phyloP scores from a whole-genome alignment of 1,140 invertebrate species.

The Odontomachus brunneus region DNA sequence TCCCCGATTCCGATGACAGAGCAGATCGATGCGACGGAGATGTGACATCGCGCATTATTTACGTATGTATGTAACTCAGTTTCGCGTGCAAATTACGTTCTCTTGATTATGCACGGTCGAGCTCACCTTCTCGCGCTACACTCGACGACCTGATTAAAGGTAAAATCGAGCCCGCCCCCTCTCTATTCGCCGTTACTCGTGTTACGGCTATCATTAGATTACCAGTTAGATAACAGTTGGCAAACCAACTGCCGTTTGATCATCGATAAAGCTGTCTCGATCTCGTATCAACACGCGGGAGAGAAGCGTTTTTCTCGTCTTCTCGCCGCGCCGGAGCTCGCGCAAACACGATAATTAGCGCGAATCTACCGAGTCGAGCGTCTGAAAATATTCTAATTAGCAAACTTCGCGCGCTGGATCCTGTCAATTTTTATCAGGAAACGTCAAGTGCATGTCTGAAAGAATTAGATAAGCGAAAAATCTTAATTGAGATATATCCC shows the following conservation, averaged over 20 bases:
- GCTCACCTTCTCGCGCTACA: slow-evolving; percentile 14
- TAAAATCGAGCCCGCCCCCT: slow-evolving; percentile 1
- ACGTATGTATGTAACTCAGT: slow-evolving; percentile 20
- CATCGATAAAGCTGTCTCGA: slow-evolving; percentile 25
- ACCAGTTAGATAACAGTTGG: slow-evolving; percentile 25
- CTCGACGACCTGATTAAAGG: slow-evolving; percentile 43
- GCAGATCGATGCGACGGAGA: slow-evolving; percentile 1
- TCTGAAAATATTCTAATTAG: too few relatives aligned
- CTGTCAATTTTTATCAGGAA: not conserved
- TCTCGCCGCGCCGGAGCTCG: not conserved
- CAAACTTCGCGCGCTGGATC: too few relatives aligned
- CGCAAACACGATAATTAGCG: slow-evolving; percentile 16
- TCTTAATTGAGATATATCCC: too few relatives aligned
- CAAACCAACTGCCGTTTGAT: slow-evolving; percentile 36
- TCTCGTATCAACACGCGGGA: not conserved
- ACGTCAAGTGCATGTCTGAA: not conserved
- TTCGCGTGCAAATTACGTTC: slow-evolving; percentile 25
- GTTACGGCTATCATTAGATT: slow-evolving; percentile 40
- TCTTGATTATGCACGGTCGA: slow-evolving; percentile 4
- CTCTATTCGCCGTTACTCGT: slow-evolving; percentile 10
- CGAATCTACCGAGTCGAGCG: not conserved
- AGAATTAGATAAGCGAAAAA: too few relatives aligned
- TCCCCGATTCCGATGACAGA: not conserved
- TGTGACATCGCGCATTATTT: slow-evolving; percentile 34
- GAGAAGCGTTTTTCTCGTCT: slow-evolving; percentile 1